Evolutionary conservation across 2,888 invertebrate genomes (phyloP).

Genomic region (Drosophila mimetica): DNA sequence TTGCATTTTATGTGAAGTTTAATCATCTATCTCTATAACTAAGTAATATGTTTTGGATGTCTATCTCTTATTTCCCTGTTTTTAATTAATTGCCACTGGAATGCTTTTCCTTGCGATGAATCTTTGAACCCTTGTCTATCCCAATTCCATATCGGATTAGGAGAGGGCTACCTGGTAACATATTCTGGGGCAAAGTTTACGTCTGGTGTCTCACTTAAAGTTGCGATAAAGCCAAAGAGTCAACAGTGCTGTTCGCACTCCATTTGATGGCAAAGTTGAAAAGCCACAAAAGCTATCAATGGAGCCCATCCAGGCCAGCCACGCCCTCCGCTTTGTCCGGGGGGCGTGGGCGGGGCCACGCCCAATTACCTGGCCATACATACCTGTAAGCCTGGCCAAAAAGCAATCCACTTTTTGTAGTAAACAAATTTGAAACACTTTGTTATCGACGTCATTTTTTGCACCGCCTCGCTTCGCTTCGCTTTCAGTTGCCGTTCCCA

Average conservation of each 20-base stretch:
- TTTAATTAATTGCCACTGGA: too few relatives aligned
- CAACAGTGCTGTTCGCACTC: constrained; percentile 57
- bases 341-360: constrained; percentile 29
- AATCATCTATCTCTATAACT: too few relatives aligned
- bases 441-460: constrained; percentile 61
- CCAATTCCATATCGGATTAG: not conserved
- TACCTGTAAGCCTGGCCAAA: constrained; percentile 49
- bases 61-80: too few relatives aligned
- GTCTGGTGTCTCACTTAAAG: constrained; percentile 7
- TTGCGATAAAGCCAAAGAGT: constrained; percentile 16
- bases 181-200: constrained; percentile 15
- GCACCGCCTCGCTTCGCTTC: not conserved
- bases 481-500: too few relatives aligned
- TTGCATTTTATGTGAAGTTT: too few relatives aligned
- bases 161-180: not conserved
- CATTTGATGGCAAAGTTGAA: constrained; percentile 56
- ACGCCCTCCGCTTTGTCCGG: not conserved
- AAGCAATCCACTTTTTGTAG: constrained; percentile 65
- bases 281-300: constrained; percentile 62
- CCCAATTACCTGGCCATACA: constrained; percentile 59
- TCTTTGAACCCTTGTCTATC: not conserved
- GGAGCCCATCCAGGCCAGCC: constrained; percentile 25
- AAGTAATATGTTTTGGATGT: too few relatives aligned
- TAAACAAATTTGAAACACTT: constrained; percentile 77
- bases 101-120: too few relatives aligned